Percentiles rank a stretch among this genome's conserved stretches.
Evolutionary conservation across 2,888 invertebrate species (phyloP).

Genomic region (Entomobrya multifasciata): DNA sequence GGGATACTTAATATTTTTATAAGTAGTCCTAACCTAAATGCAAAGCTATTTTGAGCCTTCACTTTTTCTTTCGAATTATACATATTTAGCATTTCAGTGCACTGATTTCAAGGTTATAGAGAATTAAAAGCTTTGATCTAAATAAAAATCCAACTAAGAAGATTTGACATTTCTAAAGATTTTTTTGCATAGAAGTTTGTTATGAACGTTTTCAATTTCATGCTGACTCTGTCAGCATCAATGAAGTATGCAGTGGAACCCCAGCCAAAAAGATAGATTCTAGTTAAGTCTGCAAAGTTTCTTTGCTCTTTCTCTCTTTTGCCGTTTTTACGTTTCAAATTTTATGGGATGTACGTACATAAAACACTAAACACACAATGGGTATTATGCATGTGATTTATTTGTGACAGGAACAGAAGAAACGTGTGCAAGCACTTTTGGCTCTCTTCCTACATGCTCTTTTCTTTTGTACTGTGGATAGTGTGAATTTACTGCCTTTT

Average conservation of each 20-base stretch:
- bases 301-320: background rate
- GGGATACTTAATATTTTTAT: too few species aligned
- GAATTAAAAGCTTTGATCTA: background rate
- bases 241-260: too few species aligned
- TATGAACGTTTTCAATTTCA: too few species aligned
- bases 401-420: slow-evolving; percentile 12
- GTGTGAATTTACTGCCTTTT: background rate
- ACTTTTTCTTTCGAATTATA: too few species aligned
- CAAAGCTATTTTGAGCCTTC: too few species aligned
- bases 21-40: too few species aligned
- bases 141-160: too few species aligned
- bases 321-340: background rate
- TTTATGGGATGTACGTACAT: slow-evolving; percentile 5
- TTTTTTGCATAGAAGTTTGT: background rate
- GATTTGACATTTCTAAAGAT: too few species aligned
- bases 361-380: background rate
- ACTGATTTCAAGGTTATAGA: too few species aligned
- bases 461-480: background rate
- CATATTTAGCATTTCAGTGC: too few species aligned
- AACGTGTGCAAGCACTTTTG: background rate
- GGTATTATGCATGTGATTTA: slow-evolving; percentile 6
- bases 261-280: background rate
- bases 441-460: background rate
- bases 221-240: too few species aligned
- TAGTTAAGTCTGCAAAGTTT: background rate